phyloP scores from a whole-genome alignment of 1,140 invertebrate species.

The Brachionus calyciflorus region DNA sequence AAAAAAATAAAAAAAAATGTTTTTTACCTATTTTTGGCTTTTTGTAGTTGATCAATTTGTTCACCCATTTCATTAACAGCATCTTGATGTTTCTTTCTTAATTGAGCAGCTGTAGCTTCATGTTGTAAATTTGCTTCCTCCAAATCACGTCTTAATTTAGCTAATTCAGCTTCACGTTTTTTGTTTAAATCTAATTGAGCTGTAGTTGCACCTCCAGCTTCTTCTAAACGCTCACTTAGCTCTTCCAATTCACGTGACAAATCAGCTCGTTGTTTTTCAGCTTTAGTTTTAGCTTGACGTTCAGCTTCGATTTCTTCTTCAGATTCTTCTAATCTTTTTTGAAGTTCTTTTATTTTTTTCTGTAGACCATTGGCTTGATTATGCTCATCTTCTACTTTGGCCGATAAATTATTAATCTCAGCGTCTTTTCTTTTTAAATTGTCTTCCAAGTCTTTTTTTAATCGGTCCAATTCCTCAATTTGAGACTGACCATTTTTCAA shows the following conservation, averaged over 20 bases:
- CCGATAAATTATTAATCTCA: constrained; percentile 86
- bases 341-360: constrained; percentile 96
- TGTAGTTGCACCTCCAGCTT: constrained; percentile 96
- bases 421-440: constrained; percentile 77
- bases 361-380: constrained; percentile 87
- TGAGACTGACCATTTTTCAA: constrained; percentile 97
- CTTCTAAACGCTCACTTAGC: constrained; percentile 90
- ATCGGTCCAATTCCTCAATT: constrained; percentile 90
- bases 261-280: constrained; percentile 94
- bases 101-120: constrained; percentile 85
- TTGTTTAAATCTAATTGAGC: constrained; percentile 99
- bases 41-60: constrained; percentile 98
- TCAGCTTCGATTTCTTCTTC: constrained; percentile 96
- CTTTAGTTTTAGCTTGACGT: constrained; percentile 76
- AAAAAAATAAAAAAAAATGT: background rate
- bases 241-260: constrained; percentile 93
- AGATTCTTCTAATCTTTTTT: constrained; percentile 80
- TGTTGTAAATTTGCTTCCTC: constrained; percentile 98
- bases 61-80: constrained; percentile 93
- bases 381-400: constrained; percentile 97
- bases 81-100: constrained; percentile 99
- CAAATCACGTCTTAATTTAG: constrained; percentile 93
- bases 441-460: constrained; percentile 96
- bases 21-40: constrained; percentile 93
- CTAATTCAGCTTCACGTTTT: constrained; percentile 95